Base-by-base conservation (phyloP, 2,113 vertebrate species). In the Sisor rabdophorus region DNA sequence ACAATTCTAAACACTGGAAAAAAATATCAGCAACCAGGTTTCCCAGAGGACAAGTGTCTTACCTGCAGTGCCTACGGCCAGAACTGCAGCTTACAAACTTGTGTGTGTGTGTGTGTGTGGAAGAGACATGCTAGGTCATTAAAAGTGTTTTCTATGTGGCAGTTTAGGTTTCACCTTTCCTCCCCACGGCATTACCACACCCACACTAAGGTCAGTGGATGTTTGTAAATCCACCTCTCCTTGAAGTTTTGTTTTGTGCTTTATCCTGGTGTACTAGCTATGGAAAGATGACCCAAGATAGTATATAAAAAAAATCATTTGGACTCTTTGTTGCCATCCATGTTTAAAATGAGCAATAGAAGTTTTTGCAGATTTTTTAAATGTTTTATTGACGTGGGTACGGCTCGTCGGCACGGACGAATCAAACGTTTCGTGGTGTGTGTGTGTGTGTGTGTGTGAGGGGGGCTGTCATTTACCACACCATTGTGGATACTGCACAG, bases 71-170 rank as follows among this genome's bases (percentile, higher is more conserved):
- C 52, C 64, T 48, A n/a, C 64, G 48, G 28, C 40, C 36, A 75
- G 50, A 59, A 75, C 7, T 65, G 48, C 60, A 54, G 60, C 60
- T 75, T 44, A 44, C 40, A 44, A 4, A 50, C 13, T 15, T 32
- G 50, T 22, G 69, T 55, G 52, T 13, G 52, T 71, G 55, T 26
- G 56, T 26, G 71, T n/a, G 56, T 5, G 9, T 24, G 36, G 58
- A 52, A 26, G 58, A 52, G 47, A 63, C 26, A 6, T 52, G 58
- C 19, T 19, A 5, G 58, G 59, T 75, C 73, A 30, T 36, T 9
- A 22, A 22, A 48, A 75, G 59, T 75, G 30, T 65, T 60, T 60
- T 75, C 60, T 40, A 53, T 64, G 73, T 75, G 59, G 47, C 59
- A 75, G 59, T 52, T 75, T 13, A 40, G 47, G 52, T 36, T 74